Evolutionary conservation across 2,888 invertebrate genomes (phyloP).

Genomic region (Diarsia brunnea): DNA sequence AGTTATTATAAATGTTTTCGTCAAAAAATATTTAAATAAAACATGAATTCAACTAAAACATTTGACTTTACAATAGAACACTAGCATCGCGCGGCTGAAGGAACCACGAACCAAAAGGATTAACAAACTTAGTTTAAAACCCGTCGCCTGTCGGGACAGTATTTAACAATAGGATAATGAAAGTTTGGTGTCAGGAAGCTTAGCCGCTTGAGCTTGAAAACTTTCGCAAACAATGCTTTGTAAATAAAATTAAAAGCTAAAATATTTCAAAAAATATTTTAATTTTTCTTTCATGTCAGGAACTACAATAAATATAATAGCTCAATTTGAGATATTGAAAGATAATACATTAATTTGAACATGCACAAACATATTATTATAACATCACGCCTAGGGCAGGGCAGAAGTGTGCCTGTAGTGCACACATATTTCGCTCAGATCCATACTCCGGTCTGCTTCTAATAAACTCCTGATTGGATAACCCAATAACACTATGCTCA

Average conservation of each 20-base stretch:
- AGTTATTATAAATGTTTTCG: background rate
- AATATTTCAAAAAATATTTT: background rate
- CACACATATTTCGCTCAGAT: background rate
- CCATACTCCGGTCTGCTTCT: background rate
- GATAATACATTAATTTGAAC: background rate
- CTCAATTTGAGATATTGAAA: background rate
- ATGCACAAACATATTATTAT: background rate
- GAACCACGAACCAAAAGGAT: slow-evolving; percentile 41
- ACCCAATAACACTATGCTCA: background rate
- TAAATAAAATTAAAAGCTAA: slow-evolving; percentile 1
- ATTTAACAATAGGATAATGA: slow-evolving; percentile 60
- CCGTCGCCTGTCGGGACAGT: slow-evolving; percentile 47
- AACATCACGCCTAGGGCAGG: background rate
- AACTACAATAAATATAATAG: background rate
- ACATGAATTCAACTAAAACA: background rate
- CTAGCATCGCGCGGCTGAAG: background rate
- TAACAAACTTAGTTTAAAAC: slow-evolving; percentile 56
- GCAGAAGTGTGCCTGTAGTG: background rate
- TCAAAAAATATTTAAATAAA: background rate
- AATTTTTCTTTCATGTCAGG: background rate
- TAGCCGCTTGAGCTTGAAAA: slow-evolving; percentile 47
- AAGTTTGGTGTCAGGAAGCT: slow-evolving; percentile 55
- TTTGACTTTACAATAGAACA: slow-evolving; percentile 8
- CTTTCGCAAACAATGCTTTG: slow-evolving; percentile 35
- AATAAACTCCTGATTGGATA: background rate